phyloP scores from a whole-genome alignment of 2,797 vertebrate species.

The Gila robusta region DNA sequence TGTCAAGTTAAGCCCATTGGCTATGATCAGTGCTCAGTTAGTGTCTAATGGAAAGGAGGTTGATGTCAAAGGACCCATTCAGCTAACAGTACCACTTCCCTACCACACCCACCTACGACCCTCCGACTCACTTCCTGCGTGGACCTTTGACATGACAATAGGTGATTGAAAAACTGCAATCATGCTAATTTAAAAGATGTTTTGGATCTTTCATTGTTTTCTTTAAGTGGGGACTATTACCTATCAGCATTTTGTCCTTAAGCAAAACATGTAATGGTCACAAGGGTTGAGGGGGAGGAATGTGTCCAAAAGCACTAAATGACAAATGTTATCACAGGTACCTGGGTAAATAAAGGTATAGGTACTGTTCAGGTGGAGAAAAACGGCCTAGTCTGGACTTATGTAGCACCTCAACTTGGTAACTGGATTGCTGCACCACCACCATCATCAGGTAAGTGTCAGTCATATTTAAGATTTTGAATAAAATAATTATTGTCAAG shows the following conservation, averaged over 20 bases:
- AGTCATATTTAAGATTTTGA: not conserved
- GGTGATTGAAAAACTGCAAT: conserved; percentile 75
- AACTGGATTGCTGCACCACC: conserved; percentile 92
- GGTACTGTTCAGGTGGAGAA: conserved; percentile 83
- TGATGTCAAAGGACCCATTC: conserved; percentile 86
- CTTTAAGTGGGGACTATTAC: not conserved
- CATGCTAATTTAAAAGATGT: not conserved
- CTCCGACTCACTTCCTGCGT: conserved; percentile 87
- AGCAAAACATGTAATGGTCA: not conserved
- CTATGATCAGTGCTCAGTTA: conserved; percentile 84
- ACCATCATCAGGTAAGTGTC: conserved; percentile 81
- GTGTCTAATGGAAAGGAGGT: conserved; percentile 84
- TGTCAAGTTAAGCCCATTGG: conserved; percentile 85
- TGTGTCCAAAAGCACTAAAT: not conserved
- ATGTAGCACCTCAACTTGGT: conserved; percentile 89
- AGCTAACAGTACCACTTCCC: conserved; percentile 87
- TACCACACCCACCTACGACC: conserved; percentile 72
- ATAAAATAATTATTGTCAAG: not conserved
- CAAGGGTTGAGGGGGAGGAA: not conserved
- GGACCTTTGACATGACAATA: conserved; percentile 88
- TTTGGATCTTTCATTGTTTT: not conserved
- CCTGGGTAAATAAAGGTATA: conserved; percentile 89
- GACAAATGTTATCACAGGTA: conserved; percentile 74
- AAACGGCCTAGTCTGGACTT: conserved; percentile 86
- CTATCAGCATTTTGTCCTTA: not conserved